Evolutionary conservation across 2,888 invertebrate genomes (phyloP).

Genomic region (Xylocampa areola): DNA sequence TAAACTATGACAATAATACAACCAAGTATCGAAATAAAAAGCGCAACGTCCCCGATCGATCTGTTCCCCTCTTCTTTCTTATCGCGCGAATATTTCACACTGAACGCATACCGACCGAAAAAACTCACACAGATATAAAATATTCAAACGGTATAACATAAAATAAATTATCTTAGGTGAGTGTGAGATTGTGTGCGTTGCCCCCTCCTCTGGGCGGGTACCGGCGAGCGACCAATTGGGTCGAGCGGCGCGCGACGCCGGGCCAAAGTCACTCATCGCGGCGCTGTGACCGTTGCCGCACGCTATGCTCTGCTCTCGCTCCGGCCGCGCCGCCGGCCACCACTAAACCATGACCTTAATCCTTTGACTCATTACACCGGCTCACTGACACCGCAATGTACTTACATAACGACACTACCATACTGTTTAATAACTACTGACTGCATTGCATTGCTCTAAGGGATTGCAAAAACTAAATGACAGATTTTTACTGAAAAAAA

Average conservation of each 20-base stretch:
- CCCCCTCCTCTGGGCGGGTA: constrained; percentile 87
- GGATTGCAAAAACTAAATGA: neutral
- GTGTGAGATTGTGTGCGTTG: constrained; percentile 83
- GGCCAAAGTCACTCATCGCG: constrained; percentile 80
- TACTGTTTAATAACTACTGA: constrained; percentile 7
- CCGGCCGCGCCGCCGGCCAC: constrained; percentile 55
- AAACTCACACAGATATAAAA: constrained; percentile 90
- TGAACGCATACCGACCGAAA: constrained; percentile 89
- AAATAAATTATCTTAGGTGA: constrained; percentile 90
- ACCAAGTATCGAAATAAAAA: constrained; percentile 83
- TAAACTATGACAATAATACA: constrained; percentile 78
- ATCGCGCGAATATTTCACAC: constrained; percentile 90
- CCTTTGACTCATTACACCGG: constrained; percentile 64
- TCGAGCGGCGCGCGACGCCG: constrained; percentile 89
- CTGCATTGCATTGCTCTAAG: constrained; percentile 2
- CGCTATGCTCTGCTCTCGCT: constrained; percentile 65
- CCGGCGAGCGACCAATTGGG: constrained; percentile 86
- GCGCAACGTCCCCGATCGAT: constrained; percentile 88
- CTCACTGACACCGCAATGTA: constrained; percentile 53
- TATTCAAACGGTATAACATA: constrained; percentile 90
- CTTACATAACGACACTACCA: constrained; percentile 36
- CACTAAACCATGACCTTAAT: constrained; percentile 70
- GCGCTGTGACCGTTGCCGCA: constrained; percentile 65
- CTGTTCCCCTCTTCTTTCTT: constrained; percentile 89
- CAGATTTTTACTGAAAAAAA: no score